These are phyloP conservation scores for Erebia ligea DNA, from an alignment of 2,888 invertebrate genomes.

Conservation along the genomic window DNA sequence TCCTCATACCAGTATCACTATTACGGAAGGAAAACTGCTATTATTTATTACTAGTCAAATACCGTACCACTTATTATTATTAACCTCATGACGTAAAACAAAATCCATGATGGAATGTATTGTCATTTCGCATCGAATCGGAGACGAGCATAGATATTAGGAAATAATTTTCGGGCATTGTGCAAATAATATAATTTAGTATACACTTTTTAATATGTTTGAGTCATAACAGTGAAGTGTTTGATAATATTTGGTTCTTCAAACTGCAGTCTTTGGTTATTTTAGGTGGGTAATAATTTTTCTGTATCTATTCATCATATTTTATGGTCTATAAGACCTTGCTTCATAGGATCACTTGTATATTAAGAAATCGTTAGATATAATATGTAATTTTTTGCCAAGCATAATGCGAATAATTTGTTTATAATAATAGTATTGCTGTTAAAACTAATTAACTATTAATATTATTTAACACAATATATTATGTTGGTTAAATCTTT, in stretches of 20 bases:
- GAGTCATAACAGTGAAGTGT: neutral
- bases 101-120: neutral
- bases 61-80: neutral
- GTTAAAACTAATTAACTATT: too few relatives aligned
- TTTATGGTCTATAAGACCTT: too few relatives aligned
- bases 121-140: neutral
- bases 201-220: neutral
- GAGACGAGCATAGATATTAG: neutral
- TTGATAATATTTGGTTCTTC: neutral
- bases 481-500: too few relatives aligned
- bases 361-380: too few relatives aligned
- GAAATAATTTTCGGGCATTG: neutral
- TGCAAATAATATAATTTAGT: neutral
- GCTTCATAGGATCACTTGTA: too few relatives aligned
- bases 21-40: conserved; percentile 13
- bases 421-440: too few relatives aligned
- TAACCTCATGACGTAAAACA: neutral
- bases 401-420: too few relatives aligned
- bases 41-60: neutral
- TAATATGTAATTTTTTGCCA: too few relatives aligned
- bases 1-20: neutral
- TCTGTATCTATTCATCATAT: neutral
- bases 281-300: neutral
- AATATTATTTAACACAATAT: too few relatives aligned
- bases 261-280: neutral